phyloP scores from a whole-genome alignment of 2,113 vertebrate species.

The Bufo bufo region DNA sequence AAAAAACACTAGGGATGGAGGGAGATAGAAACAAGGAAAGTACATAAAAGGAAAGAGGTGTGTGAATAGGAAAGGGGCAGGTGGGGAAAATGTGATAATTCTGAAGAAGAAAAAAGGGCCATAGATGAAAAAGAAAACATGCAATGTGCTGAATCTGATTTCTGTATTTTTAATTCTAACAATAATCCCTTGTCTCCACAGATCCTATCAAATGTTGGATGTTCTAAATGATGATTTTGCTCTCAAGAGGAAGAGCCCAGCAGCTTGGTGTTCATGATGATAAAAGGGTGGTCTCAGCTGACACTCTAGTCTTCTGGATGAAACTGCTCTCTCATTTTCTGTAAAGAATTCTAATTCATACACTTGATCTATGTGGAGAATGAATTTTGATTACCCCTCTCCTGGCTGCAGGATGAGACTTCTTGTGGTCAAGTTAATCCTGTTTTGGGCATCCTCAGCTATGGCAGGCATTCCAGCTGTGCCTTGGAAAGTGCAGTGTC shows the following conservation, averaged over 20 bases:
- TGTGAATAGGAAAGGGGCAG: not conserved
- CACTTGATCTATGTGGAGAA: slow-evolving; percentile 4
- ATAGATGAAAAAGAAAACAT: not conserved
- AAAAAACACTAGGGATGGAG: slow-evolving; percentile 16
- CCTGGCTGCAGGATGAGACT: slow-evolving; percentile 68
- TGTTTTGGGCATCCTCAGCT: slow-evolving; percentile 73
- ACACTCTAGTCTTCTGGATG: not conserved
- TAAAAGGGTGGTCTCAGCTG: not conserved
- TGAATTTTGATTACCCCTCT: not conserved
- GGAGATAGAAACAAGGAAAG: not conserved
- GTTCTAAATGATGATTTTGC: slow-evolving; percentile 18
- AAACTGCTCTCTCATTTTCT: not conserved
- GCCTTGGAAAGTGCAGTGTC: slow-evolving; percentile 87
- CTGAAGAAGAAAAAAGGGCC: too few species aligned
- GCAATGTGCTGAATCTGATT: not conserved
- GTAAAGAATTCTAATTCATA: not conserved
- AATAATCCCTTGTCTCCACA: slow-evolving; percentile 34
- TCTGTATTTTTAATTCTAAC: slow-evolving; percentile 1
- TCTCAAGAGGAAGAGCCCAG: slow-evolving; percentile 14
- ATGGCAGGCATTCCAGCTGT: slow-evolving; percentile 75
- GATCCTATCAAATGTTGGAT: slow-evolving; percentile 7
- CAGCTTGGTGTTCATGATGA: not conserved
- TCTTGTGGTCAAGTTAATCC: slow-evolving; percentile 71
- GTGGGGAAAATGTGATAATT: not conserved
- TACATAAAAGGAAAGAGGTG: not conserved